phyloP scores from a whole-genome alignment of 1,140 invertebrate species.

The Chrysomallon squamiferum region DNA sequence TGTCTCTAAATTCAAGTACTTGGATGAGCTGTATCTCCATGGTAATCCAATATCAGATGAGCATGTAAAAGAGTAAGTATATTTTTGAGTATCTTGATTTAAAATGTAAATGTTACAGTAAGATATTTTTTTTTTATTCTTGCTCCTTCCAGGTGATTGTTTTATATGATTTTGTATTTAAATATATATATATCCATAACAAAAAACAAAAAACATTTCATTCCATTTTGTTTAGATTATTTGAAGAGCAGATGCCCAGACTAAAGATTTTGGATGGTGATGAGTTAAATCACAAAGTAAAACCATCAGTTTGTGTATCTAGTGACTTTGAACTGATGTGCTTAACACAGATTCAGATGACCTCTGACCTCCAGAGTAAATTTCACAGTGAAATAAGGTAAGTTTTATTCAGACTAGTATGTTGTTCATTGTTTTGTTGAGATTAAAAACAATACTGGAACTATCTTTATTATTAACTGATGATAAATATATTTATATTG shows the following conservation, averaged over 20 bases:
- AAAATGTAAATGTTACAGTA: neutral
- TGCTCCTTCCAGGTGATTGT: too few species aligned
- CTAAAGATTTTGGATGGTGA: constrained; percentile 25
- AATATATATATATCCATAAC: too few species aligned
- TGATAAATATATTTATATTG: too few species aligned
- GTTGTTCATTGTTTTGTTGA: too few species aligned
- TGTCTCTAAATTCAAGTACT: constrained; percentile 13
- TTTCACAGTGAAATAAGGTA: constrained; percentile 34
- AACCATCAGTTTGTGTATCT: constrained; percentile 13
- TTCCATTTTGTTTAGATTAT: too few species aligned
- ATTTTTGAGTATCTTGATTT: constrained; percentile 5
- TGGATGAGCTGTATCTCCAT: constrained; percentile 21
- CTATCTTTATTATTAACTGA: too few species aligned
- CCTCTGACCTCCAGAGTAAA: constrained; percentile 19
- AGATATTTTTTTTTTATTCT: too few species aligned
- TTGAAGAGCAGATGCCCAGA: constrained; percentile 12
- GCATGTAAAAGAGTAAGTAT: constrained; percentile 15
- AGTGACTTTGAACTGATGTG: constrained; percentile 45
- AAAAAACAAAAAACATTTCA: too few species aligned
- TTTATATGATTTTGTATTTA: too few species aligned
- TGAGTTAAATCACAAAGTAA: neutral
- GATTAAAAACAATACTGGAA: too few species aligned
- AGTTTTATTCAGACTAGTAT: too few species aligned
- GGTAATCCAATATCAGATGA: constrained; percentile 23
- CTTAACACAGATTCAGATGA: constrained; percentile 31